Evolutionary conservation across 1,140 invertebrate genomes (phyloP), one percentile per base, ranked within the genome.

Genomic region (Drosophila teissieri): DNA sequence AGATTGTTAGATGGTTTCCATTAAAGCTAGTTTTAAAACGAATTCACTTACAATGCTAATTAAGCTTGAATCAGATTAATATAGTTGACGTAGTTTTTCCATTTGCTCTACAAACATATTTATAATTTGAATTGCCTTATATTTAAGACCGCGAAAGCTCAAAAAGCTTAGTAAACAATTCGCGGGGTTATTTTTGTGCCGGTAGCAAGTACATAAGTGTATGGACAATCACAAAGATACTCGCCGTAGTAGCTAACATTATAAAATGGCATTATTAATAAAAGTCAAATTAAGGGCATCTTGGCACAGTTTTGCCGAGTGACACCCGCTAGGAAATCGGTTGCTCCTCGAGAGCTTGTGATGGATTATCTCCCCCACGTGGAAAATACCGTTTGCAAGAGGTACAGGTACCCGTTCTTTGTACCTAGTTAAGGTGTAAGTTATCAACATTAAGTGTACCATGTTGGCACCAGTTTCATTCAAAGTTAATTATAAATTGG

Each of bases 271-370:
- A 82, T 78, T 65, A 68, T 52, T 77, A 70, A 83, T 82, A 80
- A 80, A 88, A 70, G 83, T 88, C 83, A 88, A 88, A 83, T 89
- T 88, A 88, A 88, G 83, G 83, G 76, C 83, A 79, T 89, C 82
- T 76, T 63, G 42, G 34, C 49, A 46, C 42, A 57, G 62, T 58
- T 64, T 61, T n/a, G 31, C 45, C 27, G 58, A 40, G 56, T 49
- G n/a, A 19, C n/a, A 40, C 83, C 83, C 83, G 37, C 34, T 89
- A 48, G 84, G 39, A 73, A 89, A 88, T 86, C 44, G 7, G 15
- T 22, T 52, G 7, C 49, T 36, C 12, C 15, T 2, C n/a, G 15
- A 27, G 24, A 51, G 17, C 27, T 36, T 36, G 34, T 54, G 36
- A 42, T 15, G 14, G 37, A 22, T 27, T 40, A 31, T 15, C 48